Evolutionary conservation across 2,797 vertebrate species (phyloP).

Genomic region (Xiphophorus birchmanni): DNA sequence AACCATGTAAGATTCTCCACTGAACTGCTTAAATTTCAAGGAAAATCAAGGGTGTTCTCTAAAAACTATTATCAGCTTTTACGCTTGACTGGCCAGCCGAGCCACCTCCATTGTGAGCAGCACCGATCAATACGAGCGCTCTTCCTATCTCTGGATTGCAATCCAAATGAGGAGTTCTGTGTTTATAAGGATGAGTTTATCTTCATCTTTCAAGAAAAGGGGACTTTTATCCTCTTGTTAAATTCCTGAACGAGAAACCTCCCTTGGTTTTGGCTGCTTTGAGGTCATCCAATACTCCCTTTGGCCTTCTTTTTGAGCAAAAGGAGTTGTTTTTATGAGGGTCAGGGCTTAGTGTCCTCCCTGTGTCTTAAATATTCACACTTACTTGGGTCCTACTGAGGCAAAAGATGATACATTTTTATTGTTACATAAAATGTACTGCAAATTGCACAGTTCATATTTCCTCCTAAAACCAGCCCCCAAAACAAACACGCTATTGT

Average conservation of each 20-base stretch:
- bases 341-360: constrained; percentile 50
- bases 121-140: constrained; percentile 20
- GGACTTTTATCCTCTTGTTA: constrained; percentile 68
- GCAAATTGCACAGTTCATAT: constrained; percentile 16
- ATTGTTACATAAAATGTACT: not conserved
- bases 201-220: constrained; percentile 71
- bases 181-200: constrained; percentile 63
- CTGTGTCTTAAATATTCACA: constrained; percentile 30
- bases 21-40: not conserved
- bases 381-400: constrained; percentile 40
- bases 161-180: constrained; percentile 32
- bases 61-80: constrained; percentile 4
- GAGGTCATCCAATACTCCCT: constrained; percentile 64
- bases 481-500: constrained; percentile 12
- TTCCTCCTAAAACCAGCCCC: constrained; percentile 6
- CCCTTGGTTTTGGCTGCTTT: constrained; percentile 55
- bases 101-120: constrained; percentile 11
- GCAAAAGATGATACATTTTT: constrained; percentile 22
- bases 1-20: not conserved
- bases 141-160: constrained; percentile 25
- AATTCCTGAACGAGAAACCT: constrained; percentile 48
- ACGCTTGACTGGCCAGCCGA: not conserved
- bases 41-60: constrained; percentile 2
- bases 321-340: constrained; percentile 62
- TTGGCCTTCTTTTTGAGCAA: constrained; percentile 47